Base-by-base conservation (phyloP, 2,888 invertebrate species). In the Cosmopolites sordidus region DNA sequence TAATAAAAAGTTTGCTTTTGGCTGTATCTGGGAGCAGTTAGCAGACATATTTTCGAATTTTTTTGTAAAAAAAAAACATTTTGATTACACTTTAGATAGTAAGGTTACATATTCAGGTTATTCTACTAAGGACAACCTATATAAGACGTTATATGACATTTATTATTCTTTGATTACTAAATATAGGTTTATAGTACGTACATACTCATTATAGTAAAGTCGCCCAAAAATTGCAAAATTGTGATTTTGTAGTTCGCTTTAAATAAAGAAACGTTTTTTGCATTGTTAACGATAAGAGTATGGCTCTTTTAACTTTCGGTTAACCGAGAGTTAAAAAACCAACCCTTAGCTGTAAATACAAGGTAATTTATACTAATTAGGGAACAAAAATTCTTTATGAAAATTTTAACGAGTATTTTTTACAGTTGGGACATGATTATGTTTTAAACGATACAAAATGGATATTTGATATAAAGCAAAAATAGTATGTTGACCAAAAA, bases 381-480 rank as follows among this genome's bases (percentile, higher is more conserved):
- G 54, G 52, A 61, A 58, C 59, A 54, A 60, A 58, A 59, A 55
- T 61, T 56, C 30, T 60, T 61, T 60, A 60, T 62, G 62, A 51
- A 62, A 63, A 62, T 59, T 60, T 62, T 56, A 33, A 33, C 33
- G n/a, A 33, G 5, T 22, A 22, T 22, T 22, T 22, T 22, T 22
- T 22, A 22, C 22, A 22, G 22, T 22, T 22, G 4, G 22, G 8
- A 5, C 4, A 8, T 22, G 22, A 8, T 22, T 22, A 5, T 22
- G 22, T 22, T 22, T 5, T n/a, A n/a, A n/a, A n/a, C n/a, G n/a
- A n/a, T n/a, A n/a, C n/a, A n/a, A n/a, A n/a, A n/a, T n/a, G n/a
- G n/a, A n/a, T n/a, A n/a, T n/a, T n/a, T n/a, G n/a, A n/a, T n/a
- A n/a, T n/a, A n/a, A n/a, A n/a, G n/a, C n/a, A n/a, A n/a, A n/a